Evolutionary conservation across 2,888 invertebrate genomes (phyloP).

Genomic region (Isoperla grammatica): DNA sequence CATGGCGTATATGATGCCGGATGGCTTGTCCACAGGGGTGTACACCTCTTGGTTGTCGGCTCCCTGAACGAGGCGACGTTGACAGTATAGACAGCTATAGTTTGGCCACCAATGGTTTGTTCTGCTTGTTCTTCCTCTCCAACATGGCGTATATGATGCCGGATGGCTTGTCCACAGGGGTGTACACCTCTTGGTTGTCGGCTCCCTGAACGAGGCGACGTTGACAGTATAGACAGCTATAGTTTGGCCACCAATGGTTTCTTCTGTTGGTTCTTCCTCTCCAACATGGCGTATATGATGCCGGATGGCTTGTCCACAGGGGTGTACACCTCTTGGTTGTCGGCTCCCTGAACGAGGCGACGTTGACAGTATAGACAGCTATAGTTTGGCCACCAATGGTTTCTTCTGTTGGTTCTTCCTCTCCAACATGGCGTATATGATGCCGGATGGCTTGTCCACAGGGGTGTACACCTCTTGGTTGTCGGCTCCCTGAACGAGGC

Average conservation of each 20-base stretch:
- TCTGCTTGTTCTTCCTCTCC: too few species aligned
- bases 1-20: slow-evolving; percentile 69
- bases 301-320: slow-evolving; percentile 76
- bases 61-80: slow-evolving; percentile 57
- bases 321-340: slow-evolving; percentile 64
- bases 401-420: too few species aligned
- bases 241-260: too few species aligned
- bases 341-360: slow-evolving; percentile 57
- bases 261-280: too few species aligned
- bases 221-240: too few species aligned
- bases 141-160: slow-evolving; percentile 70
- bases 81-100: too few species aligned
- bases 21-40: slow-evolving; percentile 70
- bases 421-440: slow-evolving; percentile 66
- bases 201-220: slow-evolving; percentile 59
- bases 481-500: slow-evolving; percentile 56
- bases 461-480: slow-evolving; percentile 69
- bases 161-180: slow-evolving; percentile 72
- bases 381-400: too few species aligned
- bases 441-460: slow-evolving; percentile 71
- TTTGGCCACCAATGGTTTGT: too few species aligned
- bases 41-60: slow-evolving; percentile 65
- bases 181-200: slow-evolving; percentile 63
- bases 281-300: slow-evolving; percentile 65
- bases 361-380: too few species aligned